Evolutionary conservation across 1,140 invertebrate species (phyloP).

Genomic region (Drosophila athabasca): DNA sequence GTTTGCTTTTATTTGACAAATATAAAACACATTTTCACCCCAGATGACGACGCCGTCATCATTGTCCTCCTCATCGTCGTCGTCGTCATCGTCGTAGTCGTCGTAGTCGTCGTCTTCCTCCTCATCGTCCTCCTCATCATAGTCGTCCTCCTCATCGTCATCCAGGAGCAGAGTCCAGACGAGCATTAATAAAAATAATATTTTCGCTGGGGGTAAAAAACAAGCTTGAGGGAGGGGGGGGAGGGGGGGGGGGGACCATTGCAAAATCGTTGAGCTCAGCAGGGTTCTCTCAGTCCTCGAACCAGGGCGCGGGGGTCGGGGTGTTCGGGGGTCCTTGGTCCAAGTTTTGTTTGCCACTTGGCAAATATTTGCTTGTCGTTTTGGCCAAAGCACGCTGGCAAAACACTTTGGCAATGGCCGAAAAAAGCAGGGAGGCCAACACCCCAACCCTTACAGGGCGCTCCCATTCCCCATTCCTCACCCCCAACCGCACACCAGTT

Average conservation of each 20-base stretch:
- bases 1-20: conserved; percentile 76
- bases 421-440: conserved; percentile 25
- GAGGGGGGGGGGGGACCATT: conserved; percentile 7
- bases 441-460: not conserved
- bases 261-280: conserved; percentile 68
- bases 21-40: conserved; percentile 79
- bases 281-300: conserved; percentile 21
- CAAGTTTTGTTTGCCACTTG: conserved; percentile 76
- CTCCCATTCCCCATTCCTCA: not conserved
- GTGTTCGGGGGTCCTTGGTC: conserved; percentile 19
- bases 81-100: conserved; percentile 32
- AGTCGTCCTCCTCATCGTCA: conserved; percentile 21
- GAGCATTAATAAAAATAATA: conserved; percentile 79
- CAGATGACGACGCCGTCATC: conserved; percentile 42
- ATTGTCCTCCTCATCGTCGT: conserved; percentile 38
- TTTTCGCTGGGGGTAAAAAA: conserved; percentile 54
- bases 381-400: conserved; percentile 24
- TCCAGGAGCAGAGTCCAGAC: conserved; percentile 44
- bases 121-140: conserved; percentile 13
- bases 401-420: conserved; percentile 60
- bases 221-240: conserved; percentile 26
- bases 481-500: too few relatives aligned
- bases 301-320: too few relatives aligned
- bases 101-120: conserved; percentile 35
- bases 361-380: conserved; percentile 73